Evolutionary conservation across 2,797 vertebrate species (phyloP).

Genomic region (Pangasius mekongensis): DNA sequence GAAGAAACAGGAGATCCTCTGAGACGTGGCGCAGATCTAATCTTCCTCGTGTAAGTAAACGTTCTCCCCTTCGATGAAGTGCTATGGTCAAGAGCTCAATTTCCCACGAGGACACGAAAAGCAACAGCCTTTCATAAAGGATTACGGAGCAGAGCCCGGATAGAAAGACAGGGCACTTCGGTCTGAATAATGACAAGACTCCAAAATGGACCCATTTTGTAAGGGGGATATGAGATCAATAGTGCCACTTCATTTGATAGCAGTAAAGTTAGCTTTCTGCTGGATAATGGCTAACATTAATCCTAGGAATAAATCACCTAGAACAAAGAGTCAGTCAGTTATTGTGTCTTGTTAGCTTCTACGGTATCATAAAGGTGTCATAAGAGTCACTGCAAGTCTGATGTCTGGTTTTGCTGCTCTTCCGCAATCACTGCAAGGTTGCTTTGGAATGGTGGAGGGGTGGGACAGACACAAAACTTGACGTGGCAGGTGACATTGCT

Average conservation of each 20-base stretch:
- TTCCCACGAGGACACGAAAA: conserved; percentile 27
- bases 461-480: conserved; percentile 53
- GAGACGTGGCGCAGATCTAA: conserved; percentile 34
- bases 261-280: neutral
- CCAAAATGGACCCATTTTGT: neutral
- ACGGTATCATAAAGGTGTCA: too few relatives aligned
- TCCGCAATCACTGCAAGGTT: neutral
- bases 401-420: neutral
- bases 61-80: conserved; percentile 17
- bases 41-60: conserved; percentile 34
- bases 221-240: neutral
- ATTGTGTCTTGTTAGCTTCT: neutral
- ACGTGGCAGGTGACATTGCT: conserved; percentile 60
- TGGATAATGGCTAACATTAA: too few relatives aligned
- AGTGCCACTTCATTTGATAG: neutral
- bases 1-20: conserved; percentile 8
- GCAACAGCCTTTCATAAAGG: conserved; percentile 15
- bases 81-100: conserved; percentile 29
- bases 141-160: neutral
- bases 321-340: neutral
- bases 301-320: neutral
- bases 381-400: neutral
- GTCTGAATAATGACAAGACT: neutral
- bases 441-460: neutral
- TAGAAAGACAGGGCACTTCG: neutral